A percentile compares a stretch with the other conserved stretches of the same genome.
phyloP scores from a whole-genome alignment of 1,140 invertebrate species.

The Conus betulinus region DNA sequence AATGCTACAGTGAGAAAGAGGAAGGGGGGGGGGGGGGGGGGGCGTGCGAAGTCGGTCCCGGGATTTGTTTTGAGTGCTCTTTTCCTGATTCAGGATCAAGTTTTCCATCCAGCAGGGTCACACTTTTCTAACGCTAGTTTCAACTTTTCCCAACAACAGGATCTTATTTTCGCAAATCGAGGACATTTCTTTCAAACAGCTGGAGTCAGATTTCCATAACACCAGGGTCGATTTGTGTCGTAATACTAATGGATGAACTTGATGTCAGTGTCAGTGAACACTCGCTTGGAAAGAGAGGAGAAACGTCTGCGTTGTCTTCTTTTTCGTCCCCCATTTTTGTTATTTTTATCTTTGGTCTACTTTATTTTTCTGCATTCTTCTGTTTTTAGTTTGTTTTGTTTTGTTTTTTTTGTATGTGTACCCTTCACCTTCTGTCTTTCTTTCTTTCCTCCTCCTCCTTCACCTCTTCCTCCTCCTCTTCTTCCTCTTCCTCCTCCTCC shows the following conservation, averaged over 20 bases:
- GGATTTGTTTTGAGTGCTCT: too few species aligned
- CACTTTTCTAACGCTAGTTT: too few species aligned
- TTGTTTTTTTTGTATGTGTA: background rate
- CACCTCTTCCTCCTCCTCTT: background rate
- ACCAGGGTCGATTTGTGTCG: background rate
- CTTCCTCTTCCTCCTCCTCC: background rate
- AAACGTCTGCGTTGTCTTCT: background rate
- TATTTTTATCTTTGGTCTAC: background rate
- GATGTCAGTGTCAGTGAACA: background rate
- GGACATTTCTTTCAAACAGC: too few species aligned
- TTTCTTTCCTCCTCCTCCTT: background rate
- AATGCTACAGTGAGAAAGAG: too few species aligned
- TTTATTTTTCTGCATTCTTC: background rate
- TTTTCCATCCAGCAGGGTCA: too few species aligned
- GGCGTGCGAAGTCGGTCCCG: too few species aligned
- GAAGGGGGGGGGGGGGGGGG: too few species aligned
- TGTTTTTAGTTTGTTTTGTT: too few species aligned
- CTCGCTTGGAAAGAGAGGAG: too few species aligned
- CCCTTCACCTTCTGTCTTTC: background rate
- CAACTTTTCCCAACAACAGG: too few species aligned
- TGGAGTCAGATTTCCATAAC: slow-evolving; percentile 1
- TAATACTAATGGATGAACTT: background rate
- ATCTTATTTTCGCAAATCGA: too few species aligned
- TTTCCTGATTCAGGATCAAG: too few species aligned
- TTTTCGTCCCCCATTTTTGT: background rate